Percentiles rank a stretch among this genome's conserved stretches.
Evolutionary conservation across 2,113 vertebrate genomes (phyloP).

Genomic region (Andinoacara biseriatus): DNA sequence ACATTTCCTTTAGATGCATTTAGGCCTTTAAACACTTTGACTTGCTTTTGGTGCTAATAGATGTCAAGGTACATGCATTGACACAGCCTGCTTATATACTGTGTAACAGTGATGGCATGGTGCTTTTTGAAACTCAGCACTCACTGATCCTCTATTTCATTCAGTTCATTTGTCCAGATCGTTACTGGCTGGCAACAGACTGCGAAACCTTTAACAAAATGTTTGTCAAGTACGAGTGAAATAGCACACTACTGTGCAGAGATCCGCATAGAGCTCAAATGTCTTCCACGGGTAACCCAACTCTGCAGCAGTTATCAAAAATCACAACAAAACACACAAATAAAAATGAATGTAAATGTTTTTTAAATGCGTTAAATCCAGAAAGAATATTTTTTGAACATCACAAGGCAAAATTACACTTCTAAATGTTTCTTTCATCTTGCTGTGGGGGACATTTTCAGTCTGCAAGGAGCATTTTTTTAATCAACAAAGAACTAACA

Average conservation of each 20-base stretch:
- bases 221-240: slow-evolving; percentile 27
- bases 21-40: slow-evolving; percentile 33
- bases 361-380: slow-evolving; percentile 47
- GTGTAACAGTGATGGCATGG: slow-evolving; percentile 45
- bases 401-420: slow-evolving; percentile 24
- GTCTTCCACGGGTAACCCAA: slow-evolving; percentile 68
- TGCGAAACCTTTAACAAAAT: slow-evolving; percentile 14
- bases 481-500: slow-evolving; percentile 65
- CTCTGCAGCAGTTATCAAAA: slow-evolving; percentile 32
- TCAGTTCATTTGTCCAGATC: slow-evolving; percentile 34
- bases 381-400: slow-evolving; percentile 31
- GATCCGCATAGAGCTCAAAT: slow-evolving; percentile 21
- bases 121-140: slow-evolving; percentile 63
- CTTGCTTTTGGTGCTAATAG: slow-evolving; percentile 77
- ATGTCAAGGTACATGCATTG: slow-evolving; percentile 54
- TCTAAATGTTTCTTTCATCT: slow-evolving; percentile 43
- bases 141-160: slow-evolving; percentile 36
- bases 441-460: slow-evolving; percentile 32
- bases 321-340: slow-evolving; percentile 40
- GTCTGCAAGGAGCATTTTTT: slow-evolving; percentile 52
- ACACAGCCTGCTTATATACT: slow-evolving; percentile 47
- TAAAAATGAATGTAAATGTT: slow-evolving; percentile 75
- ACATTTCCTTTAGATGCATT: slow-evolving; percentile 34
- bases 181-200: slow-evolving; percentile 9
- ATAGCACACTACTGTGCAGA: slow-evolving; percentile 17